Evolutionary conservation across 1,140 invertebrate species (phyloP).

Genomic region (Onthophagus taurus): DNA sequence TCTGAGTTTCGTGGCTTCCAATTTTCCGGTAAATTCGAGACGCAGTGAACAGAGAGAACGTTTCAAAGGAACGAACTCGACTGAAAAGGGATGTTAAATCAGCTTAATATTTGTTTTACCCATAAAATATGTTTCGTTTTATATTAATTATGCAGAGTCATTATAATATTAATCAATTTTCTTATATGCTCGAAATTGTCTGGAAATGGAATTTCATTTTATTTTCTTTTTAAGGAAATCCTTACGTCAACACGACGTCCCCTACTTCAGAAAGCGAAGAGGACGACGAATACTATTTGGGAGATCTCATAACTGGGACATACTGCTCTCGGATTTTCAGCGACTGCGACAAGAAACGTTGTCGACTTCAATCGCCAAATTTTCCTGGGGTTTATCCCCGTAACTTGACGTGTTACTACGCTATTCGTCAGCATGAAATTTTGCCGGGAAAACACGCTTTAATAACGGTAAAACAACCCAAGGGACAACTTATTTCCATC

Average conservation of each 20-base stretch:
- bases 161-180: too few species aligned
- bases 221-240: conserved; percentile 2
- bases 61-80: too few species aligned
- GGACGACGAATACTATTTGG: conserved; percentile 57
- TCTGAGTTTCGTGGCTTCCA: too few species aligned
- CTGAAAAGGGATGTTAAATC: too few species aligned
- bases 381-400: conserved; percentile 84
- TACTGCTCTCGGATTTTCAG: conserved; percentile 84
- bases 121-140: too few species aligned
- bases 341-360: conserved; percentile 77
- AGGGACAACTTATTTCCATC: conserved; percentile 73
- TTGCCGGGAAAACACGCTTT: conserved; percentile 69
- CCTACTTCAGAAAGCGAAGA: conserved; percentile 17
- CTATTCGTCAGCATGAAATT: conserved; percentile 65
- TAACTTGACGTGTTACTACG: conserved; percentile 82
- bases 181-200: too few species aligned
- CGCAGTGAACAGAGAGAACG: too few species aligned
- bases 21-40: too few species aligned
- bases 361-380: conserved; percentile 82
- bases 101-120: too few species aligned
- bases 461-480: conserved; percentile 70
- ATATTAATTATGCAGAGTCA: too few species aligned
- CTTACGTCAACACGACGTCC: conserved; percentile 5
- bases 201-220: too few species aligned
- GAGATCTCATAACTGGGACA: conserved; percentile 77